Evolutionary conservation across 2,797 vertebrate species (phyloP).

Genomic region (Paratrypauchen microcephalus): DNA sequence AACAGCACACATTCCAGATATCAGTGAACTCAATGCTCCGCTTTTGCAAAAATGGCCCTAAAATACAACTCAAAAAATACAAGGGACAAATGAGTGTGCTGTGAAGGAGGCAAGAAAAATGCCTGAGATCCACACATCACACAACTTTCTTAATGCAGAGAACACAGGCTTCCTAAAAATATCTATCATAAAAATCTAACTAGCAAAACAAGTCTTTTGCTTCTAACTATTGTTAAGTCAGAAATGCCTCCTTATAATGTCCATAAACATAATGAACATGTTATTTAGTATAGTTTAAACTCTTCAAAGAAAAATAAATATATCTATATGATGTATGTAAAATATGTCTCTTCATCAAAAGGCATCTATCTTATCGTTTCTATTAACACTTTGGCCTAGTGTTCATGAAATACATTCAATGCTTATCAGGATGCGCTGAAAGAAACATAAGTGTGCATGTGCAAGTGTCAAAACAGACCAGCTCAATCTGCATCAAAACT

Average conservation of each 20-base stretch:
- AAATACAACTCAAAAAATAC: slow-evolving; percentile 33
- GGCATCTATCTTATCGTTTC: slow-evolving; percentile 48
- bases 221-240: slow-evolving; percentile 52
- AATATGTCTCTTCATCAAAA: slow-evolving; percentile 66
- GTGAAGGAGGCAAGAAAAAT: slow-evolving; percentile 33
- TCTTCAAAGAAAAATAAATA: slow-evolving; percentile 73
- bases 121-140: slow-evolving; percentile 48
- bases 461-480: slow-evolving; percentile 50
- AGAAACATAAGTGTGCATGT: slow-evolving; percentile 56
- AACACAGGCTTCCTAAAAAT: slow-evolving; percentile 64
- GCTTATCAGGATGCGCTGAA: slow-evolving; percentile 55
- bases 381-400: slow-evolving; percentile 50
- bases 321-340: slow-evolving; percentile 70
- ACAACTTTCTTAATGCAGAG: slow-evolving; percentile 43
- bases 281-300: slow-evolving; percentile 41
- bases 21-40: slow-evolving; percentile 35
- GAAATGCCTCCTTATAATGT: slow-evolving; percentile 11
- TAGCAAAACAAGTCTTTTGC: slow-evolving; percentile 49
- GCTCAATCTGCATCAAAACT: slow-evolving; percentile 54
- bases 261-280: slow-evolving; percentile 49
- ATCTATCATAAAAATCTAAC: slow-evolving; percentile 67
- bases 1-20: slow-evolving; percentile 23
- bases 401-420: slow-evolving; percentile 63
- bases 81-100: slow-evolving; percentile 18
- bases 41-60: slow-evolving; percentile 30